Evolutionary conservation across 2,797 vertebrate species (phyloP), one percentile per base, ranked within the genome.

Genomic region (Philypnodon macrostomus): DNA sequence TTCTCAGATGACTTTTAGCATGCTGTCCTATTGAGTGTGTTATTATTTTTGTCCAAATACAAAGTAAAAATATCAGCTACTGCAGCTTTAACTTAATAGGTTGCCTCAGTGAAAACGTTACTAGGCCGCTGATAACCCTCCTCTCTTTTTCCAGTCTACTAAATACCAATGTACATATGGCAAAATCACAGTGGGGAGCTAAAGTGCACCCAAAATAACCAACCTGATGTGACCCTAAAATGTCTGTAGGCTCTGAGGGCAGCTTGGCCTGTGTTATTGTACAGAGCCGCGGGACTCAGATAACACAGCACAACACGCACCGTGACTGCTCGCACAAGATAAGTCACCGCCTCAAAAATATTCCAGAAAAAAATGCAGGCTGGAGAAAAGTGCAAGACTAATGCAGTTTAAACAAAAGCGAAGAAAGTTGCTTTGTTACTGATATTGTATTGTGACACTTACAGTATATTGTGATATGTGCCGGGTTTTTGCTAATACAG

Each of bases 131-230:
- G 8, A 5, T 23, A 26, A 19, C 19, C 39, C 14, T 7, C 12
- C 24, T 10, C 1, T 29, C 14, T 11, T 42, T 15, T 27, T 17
- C 14, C 24, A 27, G 4, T 10, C 23, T 2, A 13, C 14, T 11
- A 41, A 27, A 16, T 27, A 14, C 39, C 27, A 26, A 9, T 15
- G 15, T 27, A 13, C 23, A 27, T 27, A 15, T 16, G 14, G 13
- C 13, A 1, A 2, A 42, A 29, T 16, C 10, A 16, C 24, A 42
- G 39, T 10, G 7, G 4, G 10, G 24, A 1, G 38, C 21, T 40
- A 15, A 40, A 40, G 23, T 27, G 39, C 39, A 15, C 39, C 9
- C 16, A 27, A 42, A 16, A 27, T 42, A 42, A 24, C 37, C 14
- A 27, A 27, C 14, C 9, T 27, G 8, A 27, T 27, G 13, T 41